These are phyloP conservation scores for Agrilus planipennis DNA, from an alignment of 1,140 invertebrate species.

Conservation along the genomic window DNA sequence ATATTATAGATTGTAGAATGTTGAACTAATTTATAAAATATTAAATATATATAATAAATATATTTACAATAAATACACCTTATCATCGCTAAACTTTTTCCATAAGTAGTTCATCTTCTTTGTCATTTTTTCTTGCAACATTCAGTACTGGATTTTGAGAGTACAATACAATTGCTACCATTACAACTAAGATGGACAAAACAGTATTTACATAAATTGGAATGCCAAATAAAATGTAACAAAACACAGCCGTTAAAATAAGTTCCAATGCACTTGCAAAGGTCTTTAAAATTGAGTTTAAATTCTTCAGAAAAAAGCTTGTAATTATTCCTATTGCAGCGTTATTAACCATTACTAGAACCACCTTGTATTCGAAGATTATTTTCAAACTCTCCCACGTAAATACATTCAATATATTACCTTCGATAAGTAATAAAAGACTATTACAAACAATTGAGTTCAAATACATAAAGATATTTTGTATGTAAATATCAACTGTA, in stretches of 20 bases:
- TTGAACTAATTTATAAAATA: too few relatives aligned
- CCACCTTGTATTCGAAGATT: conserved; percentile 54
- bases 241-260: conserved; percentile 80
- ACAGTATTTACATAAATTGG: conserved; percentile 73
- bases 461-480: conserved; percentile 94
- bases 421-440: conserved; percentile 51
- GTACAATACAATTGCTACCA: conserved; percentile 74
- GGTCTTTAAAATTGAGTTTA: conserved; percentile 94
- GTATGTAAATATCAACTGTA: conserved; percentile 79
- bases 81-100: conserved; percentile 11
- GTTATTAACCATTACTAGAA: conserved; percentile 81
- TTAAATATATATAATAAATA: too few relatives aligned
- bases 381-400: conserved; percentile 41
- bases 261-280: conserved; percentile 91
- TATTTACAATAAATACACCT: too few relatives aligned
- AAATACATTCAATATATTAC: conserved; percentile 48
- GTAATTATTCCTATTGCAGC: conserved; percentile 86
- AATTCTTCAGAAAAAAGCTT: conserved; percentile 82
- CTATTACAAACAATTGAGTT: conserved; percentile 89
- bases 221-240: conserved; percentile 81
- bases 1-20: too few relatives aligned
- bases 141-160: conserved; percentile 72
- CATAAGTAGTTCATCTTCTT: conserved; percentile 7
- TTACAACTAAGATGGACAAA: conserved; percentile 72
- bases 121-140: neutral